Evolutionary conservation across 2,113 vertebrate genomes (phyloP).

Genomic region (Sinocyclocheilus grahami): DNA sequence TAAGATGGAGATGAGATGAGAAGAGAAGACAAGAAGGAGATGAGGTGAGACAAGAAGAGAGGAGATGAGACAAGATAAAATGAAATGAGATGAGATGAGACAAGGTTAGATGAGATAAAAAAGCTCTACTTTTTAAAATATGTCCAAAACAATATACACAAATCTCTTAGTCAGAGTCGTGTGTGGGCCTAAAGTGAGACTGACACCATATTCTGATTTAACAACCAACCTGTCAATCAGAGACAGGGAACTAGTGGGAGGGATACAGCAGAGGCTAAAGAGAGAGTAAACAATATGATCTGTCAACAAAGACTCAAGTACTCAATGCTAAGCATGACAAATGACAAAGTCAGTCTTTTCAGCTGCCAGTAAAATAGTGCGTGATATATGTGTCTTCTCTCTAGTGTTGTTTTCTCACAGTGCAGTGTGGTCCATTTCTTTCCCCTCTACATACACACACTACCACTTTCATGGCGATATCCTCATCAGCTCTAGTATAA

Average conservation of each 20-base stretch:
- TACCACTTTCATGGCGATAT: background rate
- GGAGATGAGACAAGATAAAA: background rate
- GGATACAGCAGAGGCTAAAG: background rate
- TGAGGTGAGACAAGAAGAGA: background rate
- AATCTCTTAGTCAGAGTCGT: background rate
- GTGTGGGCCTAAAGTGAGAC: background rate
- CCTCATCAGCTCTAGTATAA: background rate
- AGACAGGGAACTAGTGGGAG: background rate
- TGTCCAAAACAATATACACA: background rate
- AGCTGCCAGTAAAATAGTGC: background rate
- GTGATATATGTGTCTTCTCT: background rate
- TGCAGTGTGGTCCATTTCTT: conserved; percentile 65
- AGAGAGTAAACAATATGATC: background rate
- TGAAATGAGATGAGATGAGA: background rate
- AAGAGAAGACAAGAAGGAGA: background rate
- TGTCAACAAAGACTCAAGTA: background rate
- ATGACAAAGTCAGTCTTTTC: background rate
- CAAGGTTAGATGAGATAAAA: background rate
- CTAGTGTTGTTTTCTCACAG: conserved; percentile 63
- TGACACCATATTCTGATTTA: background rate
- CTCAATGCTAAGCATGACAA: background rate
- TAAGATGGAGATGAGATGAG: background rate
- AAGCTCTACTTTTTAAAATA: background rate
- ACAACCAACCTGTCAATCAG: background rate
- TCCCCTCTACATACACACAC: conserved; percentile 30